Evolutionary conservation across 2,113 vertebrate species (phyloP).

Genomic region (Typhlomys cinereus): DNA sequence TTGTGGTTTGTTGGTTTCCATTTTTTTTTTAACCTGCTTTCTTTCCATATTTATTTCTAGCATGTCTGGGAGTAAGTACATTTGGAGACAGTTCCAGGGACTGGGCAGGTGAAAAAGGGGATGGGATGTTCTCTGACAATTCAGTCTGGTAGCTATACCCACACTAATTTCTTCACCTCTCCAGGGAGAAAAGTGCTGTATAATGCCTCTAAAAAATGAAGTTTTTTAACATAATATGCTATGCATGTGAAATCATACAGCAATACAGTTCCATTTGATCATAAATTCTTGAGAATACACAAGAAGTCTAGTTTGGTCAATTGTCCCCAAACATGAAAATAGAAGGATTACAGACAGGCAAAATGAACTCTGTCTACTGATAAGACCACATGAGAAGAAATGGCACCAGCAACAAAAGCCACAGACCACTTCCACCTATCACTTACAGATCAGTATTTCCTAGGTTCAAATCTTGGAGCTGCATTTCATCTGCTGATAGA

Average conservation of each 20-base stretch:
- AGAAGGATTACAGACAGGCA: slow-evolving; percentile 46
- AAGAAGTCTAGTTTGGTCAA: slow-evolving; percentile 12
- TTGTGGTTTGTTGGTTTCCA: no score
- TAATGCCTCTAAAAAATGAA: slow-evolving; percentile 5
- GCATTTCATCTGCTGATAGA: neutral
- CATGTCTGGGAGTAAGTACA: neutral
- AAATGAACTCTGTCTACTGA: neutral
- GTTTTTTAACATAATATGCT: slow-evolving; percentile 56
- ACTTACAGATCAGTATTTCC: neutral
- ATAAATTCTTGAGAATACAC: slow-evolving; percentile 34
- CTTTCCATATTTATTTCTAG: no score
- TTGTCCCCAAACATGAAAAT: slow-evolving; percentile 56
- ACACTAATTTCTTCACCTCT: neutral
- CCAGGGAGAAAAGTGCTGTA: neutral
- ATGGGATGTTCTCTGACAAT: neutral
- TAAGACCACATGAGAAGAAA: neutral
- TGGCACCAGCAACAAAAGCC: neutral
- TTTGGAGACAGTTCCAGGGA: neutral
- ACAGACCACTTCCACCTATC: neutral
- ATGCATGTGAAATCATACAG: slow-evolving; percentile 39
- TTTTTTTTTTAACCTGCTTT: neutral
- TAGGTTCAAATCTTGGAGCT: neutral
- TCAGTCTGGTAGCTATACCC: neutral
- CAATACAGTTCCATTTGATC: slow-evolving; percentile 18
- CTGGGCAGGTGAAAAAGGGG: neutral